A percentile compares a stretch with the other conserved stretches of the same genome.
phyloP scores from a whole-genome alignment of 2,797 vertebrate genomes.

The Heteromormyrus szaboi region DNA sequence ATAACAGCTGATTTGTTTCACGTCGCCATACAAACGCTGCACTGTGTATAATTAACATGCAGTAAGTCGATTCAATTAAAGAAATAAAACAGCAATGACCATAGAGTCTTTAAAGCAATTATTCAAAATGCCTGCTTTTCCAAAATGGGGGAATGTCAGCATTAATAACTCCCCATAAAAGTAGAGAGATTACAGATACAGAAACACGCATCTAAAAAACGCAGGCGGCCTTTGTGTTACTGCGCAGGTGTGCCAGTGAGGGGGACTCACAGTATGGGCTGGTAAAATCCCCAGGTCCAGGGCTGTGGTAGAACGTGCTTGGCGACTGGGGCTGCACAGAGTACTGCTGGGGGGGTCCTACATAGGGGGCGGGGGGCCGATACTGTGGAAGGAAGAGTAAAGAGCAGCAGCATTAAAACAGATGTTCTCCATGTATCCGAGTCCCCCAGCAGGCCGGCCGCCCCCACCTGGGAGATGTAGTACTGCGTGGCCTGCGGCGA shows the following conservation, averaged over 20 bases:
- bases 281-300: constrained; percentile 89
- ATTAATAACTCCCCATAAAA: neutral
- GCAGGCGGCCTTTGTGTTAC: neutral
- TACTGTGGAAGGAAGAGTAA: constrained; percentile 62
- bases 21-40: neutral
- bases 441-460: neutral
- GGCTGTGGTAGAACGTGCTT: constrained; percentile 87
- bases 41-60: neutral
- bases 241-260: neutral
- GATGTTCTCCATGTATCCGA: neutral
- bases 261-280: constrained; percentile 79
- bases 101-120: neutral
- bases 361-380: constrained; percentile 84
- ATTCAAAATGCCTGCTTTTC: neutral
- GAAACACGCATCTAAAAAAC: neutral
- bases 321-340: constrained; percentile 85
- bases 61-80: neutral
- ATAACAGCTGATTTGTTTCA: neutral
- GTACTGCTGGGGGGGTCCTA: constrained; percentile 91
- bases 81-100: neutral
- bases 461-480: constrained; percentile 89
- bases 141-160: neutral
- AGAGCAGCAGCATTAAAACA: neutral
- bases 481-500: constrained; percentile 91
- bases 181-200: neutral